Percentiles rank a stretch among this genome's conserved stretches.
These are phyloP conservation scores for Rhinatrema bivittatum DNA, from an alignment of 2,797 vertebrate species.

Conservation along the genomic window DNA sequence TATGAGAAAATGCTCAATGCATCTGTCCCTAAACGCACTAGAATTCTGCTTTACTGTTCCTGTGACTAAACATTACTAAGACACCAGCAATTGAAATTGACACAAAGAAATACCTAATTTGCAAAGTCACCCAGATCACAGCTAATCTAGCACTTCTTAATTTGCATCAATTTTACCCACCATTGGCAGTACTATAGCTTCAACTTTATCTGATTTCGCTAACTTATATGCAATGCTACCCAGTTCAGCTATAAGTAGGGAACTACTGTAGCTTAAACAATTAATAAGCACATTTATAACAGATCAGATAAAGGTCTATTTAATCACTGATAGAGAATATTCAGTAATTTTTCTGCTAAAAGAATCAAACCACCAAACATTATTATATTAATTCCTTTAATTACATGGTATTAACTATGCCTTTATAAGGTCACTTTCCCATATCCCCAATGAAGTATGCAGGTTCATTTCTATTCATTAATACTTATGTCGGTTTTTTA, in stretches of 20 bases:
- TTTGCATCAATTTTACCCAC: constrained; percentile 1
- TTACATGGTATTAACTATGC: too few relatives aligned
- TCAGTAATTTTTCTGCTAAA: constrained; percentile 19
- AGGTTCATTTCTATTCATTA: too few relatives aligned
- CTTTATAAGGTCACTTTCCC: too few relatives aligned
- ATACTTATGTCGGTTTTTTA: too few relatives aligned
- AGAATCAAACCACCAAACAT: constrained; percentile 12
- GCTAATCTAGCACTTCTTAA: constrained; percentile 1
- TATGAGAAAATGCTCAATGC: too few relatives aligned
- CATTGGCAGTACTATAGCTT: neutral
- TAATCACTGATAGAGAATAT: constrained; percentile 19
- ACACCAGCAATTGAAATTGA: neutral
- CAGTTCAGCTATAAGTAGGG: constrained; percentile 17
- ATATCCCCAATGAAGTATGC: too few relatives aligned
- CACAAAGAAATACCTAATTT: constrained; percentile 2
- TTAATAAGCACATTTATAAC: constrained; percentile 14
- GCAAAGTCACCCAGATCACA: neutral
- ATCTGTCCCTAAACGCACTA: too few relatives aligned
- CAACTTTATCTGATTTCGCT: constrained; percentile 15
- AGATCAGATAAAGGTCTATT: constrained; percentile 26
- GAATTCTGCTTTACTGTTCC: too few relatives aligned
- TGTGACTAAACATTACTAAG: constrained; percentile 2
- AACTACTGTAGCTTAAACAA: constrained; percentile 7
- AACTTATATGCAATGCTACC: constrained; percentile 3
- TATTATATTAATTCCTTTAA: too few relatives aligned